A percentile compares a stretch with the other conserved stretches of the same genome.
These are phyloP conservation scores for Idaea biselata DNA, from an alignment of 2,888 invertebrate genomes.

Conservation along the genomic window DNA sequence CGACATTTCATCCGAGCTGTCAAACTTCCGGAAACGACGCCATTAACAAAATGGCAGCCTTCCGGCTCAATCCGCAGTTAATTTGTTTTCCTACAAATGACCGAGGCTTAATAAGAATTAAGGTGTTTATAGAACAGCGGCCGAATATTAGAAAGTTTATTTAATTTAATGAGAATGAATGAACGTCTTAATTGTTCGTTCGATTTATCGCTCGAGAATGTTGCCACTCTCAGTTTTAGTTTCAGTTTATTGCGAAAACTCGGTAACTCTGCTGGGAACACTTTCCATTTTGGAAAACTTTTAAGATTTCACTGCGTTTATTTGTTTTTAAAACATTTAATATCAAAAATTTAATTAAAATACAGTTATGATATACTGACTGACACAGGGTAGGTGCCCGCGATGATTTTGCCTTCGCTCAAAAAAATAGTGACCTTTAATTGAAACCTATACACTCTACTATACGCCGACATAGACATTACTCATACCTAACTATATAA, in stretches of 20 bases:
- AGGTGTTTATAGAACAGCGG: conserved; percentile 69
- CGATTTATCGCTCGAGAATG: conserved; percentile 47
- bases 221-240: conserved; percentile 21
- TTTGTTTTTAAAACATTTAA: conserved; percentile 6
- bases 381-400: too few relatives aligned
- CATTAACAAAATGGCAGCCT: conserved; percentile 62
- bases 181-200: conserved; percentile 52
- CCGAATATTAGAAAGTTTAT: conserved; percentile 59
- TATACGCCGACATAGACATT: too few relatives aligned
- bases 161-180: conserved; percentile 62
- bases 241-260: conserved; percentile 25
- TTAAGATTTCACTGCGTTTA: conserved; percentile 18
- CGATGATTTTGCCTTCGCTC: not conserved
- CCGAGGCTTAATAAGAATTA: conserved; percentile 68
- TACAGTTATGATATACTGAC: too few relatives aligned
- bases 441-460: too few relatives aligned
- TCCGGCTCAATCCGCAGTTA: conserved; percentile 52
- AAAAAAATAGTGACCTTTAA: too few relatives aligned
- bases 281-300: conserved; percentile 40
- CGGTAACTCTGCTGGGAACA: conserved; percentile 32
- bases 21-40: conserved; percentile 64
- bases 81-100: conserved; percentile 73
- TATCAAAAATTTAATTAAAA: conserved; percentile 4
- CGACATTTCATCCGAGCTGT: conserved; percentile 75
- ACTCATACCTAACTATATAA: too few relatives aligned